phyloP scores from a whole-genome alignment of 2,888 invertebrate species.

The Oeneis ivallda region DNA sequence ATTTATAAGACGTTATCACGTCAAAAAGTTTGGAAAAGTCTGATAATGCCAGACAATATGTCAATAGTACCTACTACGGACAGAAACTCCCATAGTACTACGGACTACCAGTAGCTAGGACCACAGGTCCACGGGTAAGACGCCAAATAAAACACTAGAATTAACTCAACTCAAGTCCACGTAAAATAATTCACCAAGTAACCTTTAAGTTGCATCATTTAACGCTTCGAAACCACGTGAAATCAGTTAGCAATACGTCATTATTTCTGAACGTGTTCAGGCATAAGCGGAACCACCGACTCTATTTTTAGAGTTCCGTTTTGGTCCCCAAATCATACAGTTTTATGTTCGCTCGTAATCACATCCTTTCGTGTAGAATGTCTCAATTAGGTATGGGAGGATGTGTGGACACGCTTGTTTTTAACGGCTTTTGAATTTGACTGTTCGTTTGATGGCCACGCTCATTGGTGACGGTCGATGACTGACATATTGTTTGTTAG shows the following conservation, averaged over 20 bases:
- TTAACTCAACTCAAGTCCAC: not conserved
- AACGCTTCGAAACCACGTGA: conserved; percentile 37
- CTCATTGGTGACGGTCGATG: conserved; percentile 52
- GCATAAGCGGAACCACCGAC: conserved; percentile 48
- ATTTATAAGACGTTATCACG: too few relatives aligned
- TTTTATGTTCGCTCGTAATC: conserved; percentile 39
- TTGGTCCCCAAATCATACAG: conserved; percentile 55
- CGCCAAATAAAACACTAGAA: conserved; percentile 13
- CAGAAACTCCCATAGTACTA: too few relatives aligned
- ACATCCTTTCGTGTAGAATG: conserved; percentile 59
- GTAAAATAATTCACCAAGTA: not conserved
- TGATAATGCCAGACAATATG: too few relatives aligned
- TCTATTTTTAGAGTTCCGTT: conserved; percentile 70
- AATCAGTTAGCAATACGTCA: conserved; percentile 40
- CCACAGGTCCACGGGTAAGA: too few relatives aligned
- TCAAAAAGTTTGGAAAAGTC: too few relatives aligned
- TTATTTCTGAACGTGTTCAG: conserved; percentile 44
- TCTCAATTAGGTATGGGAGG: conserved; percentile 78
- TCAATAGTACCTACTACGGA: too few relatives aligned
- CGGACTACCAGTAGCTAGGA: too few relatives aligned
- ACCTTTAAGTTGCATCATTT: conserved; percentile 16
- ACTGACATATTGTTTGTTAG: conserved; percentile 52
- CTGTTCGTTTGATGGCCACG: conserved; percentile 51
- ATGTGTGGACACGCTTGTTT: conserved; percentile 69
- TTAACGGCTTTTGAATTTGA: conserved; percentile 66